phyloP scores from a whole-genome alignment of 2,113 vertebrate genomes.

The Butastur rufipennis region DNA sequence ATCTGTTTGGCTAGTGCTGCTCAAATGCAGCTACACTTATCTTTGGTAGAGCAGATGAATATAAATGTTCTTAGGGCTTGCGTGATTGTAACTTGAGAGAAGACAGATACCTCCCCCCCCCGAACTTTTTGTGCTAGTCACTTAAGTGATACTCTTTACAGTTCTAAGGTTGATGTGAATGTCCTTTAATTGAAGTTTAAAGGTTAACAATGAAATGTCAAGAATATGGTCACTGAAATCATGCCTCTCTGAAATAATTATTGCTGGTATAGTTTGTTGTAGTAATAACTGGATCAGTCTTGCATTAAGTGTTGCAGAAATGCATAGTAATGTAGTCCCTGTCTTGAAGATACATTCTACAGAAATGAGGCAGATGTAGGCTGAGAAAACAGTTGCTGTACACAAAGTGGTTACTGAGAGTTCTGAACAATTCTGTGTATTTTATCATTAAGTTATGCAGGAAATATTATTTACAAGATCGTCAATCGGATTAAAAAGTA shows the following conservation, averaged over 20 bases:
- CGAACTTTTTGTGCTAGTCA: neutral
- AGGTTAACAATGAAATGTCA: neutral
- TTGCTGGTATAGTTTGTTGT: neutral
- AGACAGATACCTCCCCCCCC: neutral
- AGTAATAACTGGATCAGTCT: neutral
- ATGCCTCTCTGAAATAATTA: neutral
- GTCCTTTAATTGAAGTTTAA: neutral
- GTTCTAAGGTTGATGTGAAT: neutral
- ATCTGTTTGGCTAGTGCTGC: neutral
- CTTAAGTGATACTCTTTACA: neutral
- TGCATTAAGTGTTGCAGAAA: neutral
- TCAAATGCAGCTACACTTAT: neutral
- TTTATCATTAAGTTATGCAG: neutral
- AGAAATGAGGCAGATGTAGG: neutral
- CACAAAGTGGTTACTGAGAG: neutral
- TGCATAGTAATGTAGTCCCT: neutral
- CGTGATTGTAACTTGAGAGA: neutral
- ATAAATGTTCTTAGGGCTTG: neutral
- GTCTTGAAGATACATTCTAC: neutral
- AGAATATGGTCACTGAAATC: neutral
- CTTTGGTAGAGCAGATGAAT: neutral
- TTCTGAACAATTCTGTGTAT: neutral
- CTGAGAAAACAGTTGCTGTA: neutral
- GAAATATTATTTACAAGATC: neutral
- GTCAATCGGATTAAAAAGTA: neutral